Evolutionary conservation across 2,888 invertebrate genomes (phyloP).

Genomic region (Hybos culiciformis): DNA sequence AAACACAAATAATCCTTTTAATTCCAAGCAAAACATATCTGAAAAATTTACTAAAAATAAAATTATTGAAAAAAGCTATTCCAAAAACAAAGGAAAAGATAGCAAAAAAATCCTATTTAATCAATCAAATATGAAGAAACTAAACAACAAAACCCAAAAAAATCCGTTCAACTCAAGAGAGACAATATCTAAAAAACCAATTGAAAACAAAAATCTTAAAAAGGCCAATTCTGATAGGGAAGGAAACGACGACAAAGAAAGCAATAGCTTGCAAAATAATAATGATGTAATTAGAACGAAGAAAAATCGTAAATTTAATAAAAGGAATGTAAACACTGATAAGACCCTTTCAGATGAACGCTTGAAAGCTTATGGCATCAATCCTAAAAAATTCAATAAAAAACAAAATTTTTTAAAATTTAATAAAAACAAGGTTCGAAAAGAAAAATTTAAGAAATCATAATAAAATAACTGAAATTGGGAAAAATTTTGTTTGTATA

Average conservation of each 20-base stretch:
- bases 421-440: background rate
- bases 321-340: slow-evolving; percentile 17
- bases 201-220: background rate
- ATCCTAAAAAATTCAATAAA: slow-evolving; percentile 62
- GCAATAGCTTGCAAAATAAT: slow-evolving; percentile 10
- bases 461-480: no score
- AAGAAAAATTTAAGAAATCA: background rate
- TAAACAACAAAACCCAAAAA: no score
- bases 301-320: slow-evolving; percentile 18
- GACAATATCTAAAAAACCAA: no score
- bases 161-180: no score
- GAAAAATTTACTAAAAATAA: no score
- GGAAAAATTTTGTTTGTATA: no score
- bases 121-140: no score
- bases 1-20: no score
- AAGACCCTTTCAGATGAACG: slow-evolving; percentile 53
- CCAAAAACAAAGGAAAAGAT: no score
- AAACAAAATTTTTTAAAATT: slow-evolving; percentile 25
- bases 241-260: slow-evolving; percentile 7
- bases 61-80: background rate
- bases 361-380: slow-evolving; percentile 80
- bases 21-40: no score
- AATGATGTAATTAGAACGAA: slow-evolving; percentile 9
- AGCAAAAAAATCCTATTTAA: no score
- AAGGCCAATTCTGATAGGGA: background rate